These are phyloP conservation scores for Brotogeris chrysoptera DNA, from an alignment of 2,797 vertebrate genomes.

Conservation along the genomic window DNA sequence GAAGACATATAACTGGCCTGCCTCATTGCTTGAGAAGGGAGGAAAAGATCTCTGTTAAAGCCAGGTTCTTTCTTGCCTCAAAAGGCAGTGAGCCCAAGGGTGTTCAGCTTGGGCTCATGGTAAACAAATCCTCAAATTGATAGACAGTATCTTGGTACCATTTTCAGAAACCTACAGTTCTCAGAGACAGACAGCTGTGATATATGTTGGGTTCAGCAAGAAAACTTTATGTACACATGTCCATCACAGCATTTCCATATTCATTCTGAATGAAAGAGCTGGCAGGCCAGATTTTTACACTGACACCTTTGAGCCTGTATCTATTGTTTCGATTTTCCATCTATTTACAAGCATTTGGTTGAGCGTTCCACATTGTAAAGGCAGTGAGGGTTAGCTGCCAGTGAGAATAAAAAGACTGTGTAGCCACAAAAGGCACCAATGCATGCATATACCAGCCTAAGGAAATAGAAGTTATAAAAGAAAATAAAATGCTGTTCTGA, in stretches of 20 bases:
- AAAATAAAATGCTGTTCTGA: neutral
- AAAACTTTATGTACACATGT: neutral
- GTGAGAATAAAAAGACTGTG: neutral
- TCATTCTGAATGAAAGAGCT: neutral
- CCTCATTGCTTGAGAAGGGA: neutral
- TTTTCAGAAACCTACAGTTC: neutral
- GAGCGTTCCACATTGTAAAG: neutral
- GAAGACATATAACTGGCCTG: neutral
- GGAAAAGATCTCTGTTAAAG: rapidly evolving
- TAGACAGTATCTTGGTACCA: neutral
- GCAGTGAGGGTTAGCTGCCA: neutral
- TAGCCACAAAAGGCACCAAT: neutral
- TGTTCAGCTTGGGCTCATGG: neutral
- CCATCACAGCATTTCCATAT: neutral
- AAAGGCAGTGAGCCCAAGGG: neutral
- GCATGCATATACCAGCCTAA: neutral
- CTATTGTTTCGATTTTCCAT: neutral
- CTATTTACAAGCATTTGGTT: neutral
- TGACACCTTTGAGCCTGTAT: neutral
- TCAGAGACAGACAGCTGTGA: neutral
- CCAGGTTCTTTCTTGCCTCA: neutral
- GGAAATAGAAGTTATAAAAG: neutral
- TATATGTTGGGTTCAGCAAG: neutral
- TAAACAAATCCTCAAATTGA: neutral
- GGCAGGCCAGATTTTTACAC: neutral